These are phyloP conservation scores for Chymomyza amoena DNA, from an alignment of 2,888 invertebrate species.

Conservation along the genomic window DNA sequence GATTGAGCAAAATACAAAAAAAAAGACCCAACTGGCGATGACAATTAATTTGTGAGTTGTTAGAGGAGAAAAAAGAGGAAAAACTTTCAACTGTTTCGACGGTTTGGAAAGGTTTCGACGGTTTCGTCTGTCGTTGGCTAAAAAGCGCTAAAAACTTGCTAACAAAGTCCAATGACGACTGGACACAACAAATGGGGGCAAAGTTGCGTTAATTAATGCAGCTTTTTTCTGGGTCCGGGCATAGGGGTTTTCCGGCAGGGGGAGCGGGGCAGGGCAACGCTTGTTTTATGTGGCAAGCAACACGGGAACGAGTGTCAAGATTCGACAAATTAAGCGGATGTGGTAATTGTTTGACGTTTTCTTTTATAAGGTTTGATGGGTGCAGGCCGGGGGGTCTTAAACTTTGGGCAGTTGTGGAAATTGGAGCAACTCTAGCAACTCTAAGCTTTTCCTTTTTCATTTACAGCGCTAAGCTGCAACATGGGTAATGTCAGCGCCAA, in stretches of 20 bases:
- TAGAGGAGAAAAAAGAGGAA: not conserved
- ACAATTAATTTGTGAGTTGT: not conserved
- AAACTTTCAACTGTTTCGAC: not conserved
- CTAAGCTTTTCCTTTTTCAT: not conserved
- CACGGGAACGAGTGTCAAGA: not conserved
- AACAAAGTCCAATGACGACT: conserved; percentile 2
- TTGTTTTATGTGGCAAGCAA: too few relatives aligned
- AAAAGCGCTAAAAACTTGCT: conserved; percentile 21
- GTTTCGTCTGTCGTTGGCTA: conserved; percentile 18
- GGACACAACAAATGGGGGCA: conserved; percentile 2
- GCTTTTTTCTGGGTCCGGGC: conserved; percentile 32
- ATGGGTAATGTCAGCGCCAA: conserved; percentile 24
- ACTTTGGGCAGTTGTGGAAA: not conserved
- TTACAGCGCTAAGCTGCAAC: not conserved
- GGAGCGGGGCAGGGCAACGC: not conserved
- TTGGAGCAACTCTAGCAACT: not conserved
- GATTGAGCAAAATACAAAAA: not conserved
- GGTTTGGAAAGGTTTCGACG: not conserved
- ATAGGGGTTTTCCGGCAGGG: not conserved
- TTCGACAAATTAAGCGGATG: conserved; percentile 62
- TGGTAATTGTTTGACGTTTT: conserved; percentile 57
- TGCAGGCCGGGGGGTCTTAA: not conserved
- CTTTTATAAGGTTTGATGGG: not conserved
- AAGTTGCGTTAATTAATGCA: conserved; percentile 61
- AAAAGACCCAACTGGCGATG: not conserved